Base-by-base conservation (phyloP, 2,888 invertebrate genomes). In the Carabus problematicus region DNA sequence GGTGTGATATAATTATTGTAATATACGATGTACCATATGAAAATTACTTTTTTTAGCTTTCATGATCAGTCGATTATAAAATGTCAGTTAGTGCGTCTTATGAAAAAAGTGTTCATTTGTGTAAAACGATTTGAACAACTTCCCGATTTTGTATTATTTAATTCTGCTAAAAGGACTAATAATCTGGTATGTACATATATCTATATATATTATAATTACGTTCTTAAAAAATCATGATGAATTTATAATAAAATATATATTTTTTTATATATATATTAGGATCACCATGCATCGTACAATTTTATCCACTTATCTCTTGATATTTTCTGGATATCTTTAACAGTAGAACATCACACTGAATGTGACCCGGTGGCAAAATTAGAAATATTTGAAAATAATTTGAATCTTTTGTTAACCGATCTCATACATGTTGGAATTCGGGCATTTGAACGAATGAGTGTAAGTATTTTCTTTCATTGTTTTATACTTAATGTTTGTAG, bases 61-160 rank as follows among this genome's bases (percentile, higher is more conserved):
- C 8, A 52, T 39, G 62, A 39, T 8, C 49, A 39, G 8, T 3
- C 39, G 2, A 16, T n/a, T 14, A 49, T 52, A 11, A 42, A 41
- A 47, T 40, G 47, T 8, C 9, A 47, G 19, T 47, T 64, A 47
- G 45, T 19, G 14, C 40, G 14, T 42, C 56, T 56, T 3, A 14
- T 64, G 2, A 67, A 60, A 41, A 41, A 43, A 59, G 3, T 67
- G 12, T 42, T 60, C 12, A 9, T 18, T 1, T 8, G 49, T 39
- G 43, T 68, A 9, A 54, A 42, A 55, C 54, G 55, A 7, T 45
- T 68, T 19, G 42, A 43, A 54, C 18, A 68, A 12, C 43, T 68
- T 29, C 68, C 68, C 7, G 68, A 68, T 29, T 68, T 61, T 55
- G 55, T 68, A 29, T 43, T 68, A 45, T 68, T 68, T 29, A 61